Percentiles rank a stretch among this genome's conserved stretches.
phyloP scores from a whole-genome alignment of 2,797 vertebrate genomes.

The Hirundo rustica region DNA sequence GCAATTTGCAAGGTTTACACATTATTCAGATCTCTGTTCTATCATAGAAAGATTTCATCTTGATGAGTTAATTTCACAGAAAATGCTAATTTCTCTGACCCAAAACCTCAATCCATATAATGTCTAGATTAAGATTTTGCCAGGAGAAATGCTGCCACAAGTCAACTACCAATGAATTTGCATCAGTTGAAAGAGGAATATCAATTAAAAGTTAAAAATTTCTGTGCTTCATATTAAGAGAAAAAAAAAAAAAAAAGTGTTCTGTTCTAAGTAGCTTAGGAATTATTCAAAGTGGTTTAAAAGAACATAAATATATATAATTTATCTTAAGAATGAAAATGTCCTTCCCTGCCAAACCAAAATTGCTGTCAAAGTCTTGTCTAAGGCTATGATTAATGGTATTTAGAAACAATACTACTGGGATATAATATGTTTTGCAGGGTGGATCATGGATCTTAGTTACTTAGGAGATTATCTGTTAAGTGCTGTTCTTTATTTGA shows the following conservation, averaged over 20 bases:
- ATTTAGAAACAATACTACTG: conserved; percentile 26
- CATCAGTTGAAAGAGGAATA: not conserved
- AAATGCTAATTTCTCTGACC: not conserved
- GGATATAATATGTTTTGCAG: not conserved
- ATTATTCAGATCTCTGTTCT: not conserved
- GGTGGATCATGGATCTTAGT: not conserved
- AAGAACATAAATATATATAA: not conserved
- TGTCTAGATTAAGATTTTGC: not conserved
- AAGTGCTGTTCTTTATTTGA: conserved; percentile 9
- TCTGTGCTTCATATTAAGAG: not conserved
- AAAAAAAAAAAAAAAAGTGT: not conserved
- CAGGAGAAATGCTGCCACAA: not conserved
- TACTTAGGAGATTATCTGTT: conserved; percentile 34
- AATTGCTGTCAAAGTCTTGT: not conserved
- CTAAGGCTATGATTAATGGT: not conserved
- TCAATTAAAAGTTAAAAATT: not conserved
- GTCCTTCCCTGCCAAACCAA: not conserved
- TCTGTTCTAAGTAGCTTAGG: not conserved
- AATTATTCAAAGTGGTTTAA: not conserved
- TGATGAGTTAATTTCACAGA: not conserved
- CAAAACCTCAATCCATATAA: not conserved
- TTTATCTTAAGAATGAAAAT: not conserved
- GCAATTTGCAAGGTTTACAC: not conserved
- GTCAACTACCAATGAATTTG: not conserved
- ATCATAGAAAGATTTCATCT: not conserved